Conservation (phyloP, 1,140 invertebrate genomes). For the Bombyx mandarina region DNA sequence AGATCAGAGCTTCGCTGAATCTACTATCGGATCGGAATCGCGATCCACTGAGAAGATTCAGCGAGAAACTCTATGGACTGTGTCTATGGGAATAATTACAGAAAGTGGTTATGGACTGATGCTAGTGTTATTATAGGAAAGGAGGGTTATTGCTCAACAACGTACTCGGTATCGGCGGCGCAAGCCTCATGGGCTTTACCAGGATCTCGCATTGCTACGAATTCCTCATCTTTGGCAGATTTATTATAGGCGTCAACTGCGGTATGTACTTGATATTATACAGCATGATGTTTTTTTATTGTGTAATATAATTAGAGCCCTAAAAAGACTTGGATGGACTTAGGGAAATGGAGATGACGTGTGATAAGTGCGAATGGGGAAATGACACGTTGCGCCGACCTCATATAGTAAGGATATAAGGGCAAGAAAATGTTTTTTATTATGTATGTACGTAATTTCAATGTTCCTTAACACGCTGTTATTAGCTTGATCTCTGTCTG, state of each 20-base stretch:
- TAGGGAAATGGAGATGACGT: too few species aligned
- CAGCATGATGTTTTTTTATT: too few species aligned
- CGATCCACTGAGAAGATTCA: not conserved
- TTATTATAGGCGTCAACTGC: slow-evolving; percentile 97
- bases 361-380: too few species aligned
- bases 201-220: slow-evolving; percentile 94
- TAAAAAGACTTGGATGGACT: too few species aligned
- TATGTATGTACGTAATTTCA: too few species aligned
- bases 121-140: slow-evolving; percentile 76
- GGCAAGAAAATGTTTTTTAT: too few species aligned
- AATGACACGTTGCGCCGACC: too few species aligned
- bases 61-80: not conserved
- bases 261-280: slow-evolving; percentile 72
- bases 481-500: too few species aligned
- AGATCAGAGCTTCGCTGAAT: not conserved
- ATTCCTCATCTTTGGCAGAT: slow-evolving; percentile 95
- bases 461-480: too few species aligned
- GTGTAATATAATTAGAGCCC: too few species aligned
- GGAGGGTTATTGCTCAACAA: slow-evolving; percentile 96
- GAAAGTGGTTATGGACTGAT: not conserved
- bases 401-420: too few species aligned
- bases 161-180: slow-evolving; percentile 92
- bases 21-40: not conserved
- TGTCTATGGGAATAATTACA: not conserved
- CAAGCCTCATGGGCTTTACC: slow-evolving; percentile 94